Base-by-base conservation (phyloP, 2,113 vertebrate genomes). In the Sciurus niger region DNA sequence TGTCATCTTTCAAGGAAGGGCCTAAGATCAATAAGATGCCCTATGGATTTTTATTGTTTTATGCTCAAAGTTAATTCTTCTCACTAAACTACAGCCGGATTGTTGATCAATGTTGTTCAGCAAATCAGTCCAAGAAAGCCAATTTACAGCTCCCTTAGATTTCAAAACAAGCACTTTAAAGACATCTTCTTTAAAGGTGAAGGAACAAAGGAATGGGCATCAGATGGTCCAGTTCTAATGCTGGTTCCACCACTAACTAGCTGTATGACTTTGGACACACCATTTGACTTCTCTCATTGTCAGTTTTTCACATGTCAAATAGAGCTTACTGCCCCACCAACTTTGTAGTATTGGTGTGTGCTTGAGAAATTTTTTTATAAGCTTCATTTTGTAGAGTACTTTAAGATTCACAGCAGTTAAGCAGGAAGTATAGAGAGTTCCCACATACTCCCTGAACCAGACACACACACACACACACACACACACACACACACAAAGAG, bases 61-160 rank as follows among this genome's bases (percentile, higher is more conserved):
- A 14, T 46, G 72, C 37, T 70, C 16, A 43, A 25, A 82, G 43
- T 67, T 83, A 55, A 51, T 94, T 84, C 68, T 95, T 89, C 37
- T 78, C 73, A 53, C 2, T 70, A 11, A 58, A 0, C 73, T 65
- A 13, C 7, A 82, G 28, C 63, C 78, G 51, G 11, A n/a, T 25
- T 63, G 22, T 76, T 93, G 22, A 55, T 86, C 46, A 68, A 40
- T 86, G 76, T 93, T 86, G 85, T 93, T 95, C 63, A 93, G 48
- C 85, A 95, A 84, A 79, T 89, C 82, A 86, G 48, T 93, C 93
- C 79, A 65, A 96, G 89, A 91, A 97, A 97, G 89, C 91, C 93
- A 89, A 94, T 95, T 96, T 88, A 89, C 8, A 67, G 53, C 83
- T 97, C 87, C 46, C 51, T 91, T 90, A 32, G 11, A 30, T 93